phyloP scores from a whole-genome alignment of 2,113 vertebrate species.

The Solea solea region DNA sequence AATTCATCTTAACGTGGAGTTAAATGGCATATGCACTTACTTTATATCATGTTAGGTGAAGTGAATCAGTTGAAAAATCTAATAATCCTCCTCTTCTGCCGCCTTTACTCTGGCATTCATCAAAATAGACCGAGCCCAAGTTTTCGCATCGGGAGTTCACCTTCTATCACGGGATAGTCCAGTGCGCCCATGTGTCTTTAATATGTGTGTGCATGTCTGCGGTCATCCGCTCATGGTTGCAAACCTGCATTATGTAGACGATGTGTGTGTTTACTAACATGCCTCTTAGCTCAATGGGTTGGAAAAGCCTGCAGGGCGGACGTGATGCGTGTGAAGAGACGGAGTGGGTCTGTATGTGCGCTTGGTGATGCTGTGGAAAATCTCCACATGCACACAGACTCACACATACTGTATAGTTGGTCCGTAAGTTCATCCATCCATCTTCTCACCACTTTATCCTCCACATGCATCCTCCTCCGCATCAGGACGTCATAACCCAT shows the following conservation, averaged over 20 bases:
- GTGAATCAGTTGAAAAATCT: not conserved
- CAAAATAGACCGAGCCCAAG: not conserved
- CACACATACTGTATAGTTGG: not conserved
- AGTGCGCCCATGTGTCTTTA: not conserved
- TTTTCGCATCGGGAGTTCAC: not conserved
- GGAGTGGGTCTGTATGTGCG: conserved; percentile 43
- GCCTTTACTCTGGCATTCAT: not conserved
- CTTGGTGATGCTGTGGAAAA: conserved; percentile 38
- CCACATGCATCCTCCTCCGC: no score
- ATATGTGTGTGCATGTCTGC: not conserved
- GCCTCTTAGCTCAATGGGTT: conserved; percentile 45
- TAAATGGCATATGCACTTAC: conserved; percentile 12
- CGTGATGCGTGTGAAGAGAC: conserved; percentile 43
- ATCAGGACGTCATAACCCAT: no score
- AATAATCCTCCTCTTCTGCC: not conserved
- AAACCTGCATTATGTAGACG: conserved; percentile 1
- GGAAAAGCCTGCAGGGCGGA: conserved; percentile 40
- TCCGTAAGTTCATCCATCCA: no score
- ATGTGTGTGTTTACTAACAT: conserved; percentile 38
- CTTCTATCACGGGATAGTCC: conserved; percentile 3
- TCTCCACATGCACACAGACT: not conserved
- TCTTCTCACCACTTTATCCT: no score
- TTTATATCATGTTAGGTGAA: not conserved
- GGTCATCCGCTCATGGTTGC: conserved; percentile 7
- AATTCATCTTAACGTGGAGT: conserved; percentile 5